Percentiles rank a stretch among this genome's conserved stretches.
Evolutionary conservation across 2,888 invertebrate species (phyloP).

Genomic region (Ophraella communa): DNA sequence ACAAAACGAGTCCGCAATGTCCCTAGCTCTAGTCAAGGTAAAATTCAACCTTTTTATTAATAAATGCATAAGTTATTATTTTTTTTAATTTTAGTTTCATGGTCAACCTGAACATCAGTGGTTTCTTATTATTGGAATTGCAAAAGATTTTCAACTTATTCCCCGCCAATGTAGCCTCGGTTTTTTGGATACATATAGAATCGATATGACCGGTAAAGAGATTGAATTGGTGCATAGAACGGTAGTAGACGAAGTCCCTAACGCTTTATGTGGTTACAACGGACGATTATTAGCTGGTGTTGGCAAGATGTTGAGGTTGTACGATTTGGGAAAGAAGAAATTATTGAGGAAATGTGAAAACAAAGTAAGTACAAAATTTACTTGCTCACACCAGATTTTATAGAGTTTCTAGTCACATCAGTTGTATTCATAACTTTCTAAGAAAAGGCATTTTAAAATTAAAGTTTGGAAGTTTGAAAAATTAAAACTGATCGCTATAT

Average conservation of each 20-base stretch:
- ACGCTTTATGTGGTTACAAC: constrained; percentile 88
- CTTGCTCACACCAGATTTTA: no score
- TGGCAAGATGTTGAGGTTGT: constrained; percentile 89
- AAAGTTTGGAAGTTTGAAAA: no score
- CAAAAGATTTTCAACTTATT: constrained; percentile 82
- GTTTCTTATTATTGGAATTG: constrained; percentile 79
- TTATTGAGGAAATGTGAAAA: constrained; percentile 97
- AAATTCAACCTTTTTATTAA: background rate
- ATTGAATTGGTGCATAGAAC: constrained; percentile 95
- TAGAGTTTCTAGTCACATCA: no score
- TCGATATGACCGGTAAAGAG: constrained; percentile 78
- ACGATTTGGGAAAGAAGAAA: constrained; percentile 97
- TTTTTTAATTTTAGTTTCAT: constrained; percentile 46
- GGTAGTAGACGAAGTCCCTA: constrained; percentile 80
- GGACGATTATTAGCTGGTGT: constrained; percentile 92
- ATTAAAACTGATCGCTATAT: no score
- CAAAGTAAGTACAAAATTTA: constrained; percentile 65
- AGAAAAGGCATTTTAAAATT: no score
- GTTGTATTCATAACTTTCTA: no score
- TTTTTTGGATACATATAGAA: constrained; percentile 82
- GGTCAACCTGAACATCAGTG: constrained; percentile 58
- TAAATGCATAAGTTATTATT: background rate
- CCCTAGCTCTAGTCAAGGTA: constrained; percentile 70
- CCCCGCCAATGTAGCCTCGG: constrained; percentile 85
- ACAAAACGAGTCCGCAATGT: constrained; percentile 96